These are phyloP conservation scores for Yasuhikotakia modesta DNA, from an alignment of 2,797 vertebrate species.

Conservation along the genomic window DNA sequence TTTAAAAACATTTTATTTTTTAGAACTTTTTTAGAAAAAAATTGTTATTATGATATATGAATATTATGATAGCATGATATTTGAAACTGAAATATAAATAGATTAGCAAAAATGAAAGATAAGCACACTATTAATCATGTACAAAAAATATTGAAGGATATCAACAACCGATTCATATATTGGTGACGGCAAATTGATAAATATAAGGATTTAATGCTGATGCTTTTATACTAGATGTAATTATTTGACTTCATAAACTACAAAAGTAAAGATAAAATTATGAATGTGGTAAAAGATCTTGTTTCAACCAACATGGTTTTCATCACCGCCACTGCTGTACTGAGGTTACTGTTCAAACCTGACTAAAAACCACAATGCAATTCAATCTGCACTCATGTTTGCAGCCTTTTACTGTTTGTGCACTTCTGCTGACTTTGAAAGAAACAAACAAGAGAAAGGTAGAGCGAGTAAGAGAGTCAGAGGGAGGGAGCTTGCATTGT, in stretches of 20 bases:
- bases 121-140: too few relatives aligned
- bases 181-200: neutral
- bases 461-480: constrained; percentile 52
- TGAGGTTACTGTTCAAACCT: constrained; percentile 41
- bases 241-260: neutral
- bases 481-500: constrained; percentile 73
- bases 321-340: neutral
- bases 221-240: too few relatives aligned
- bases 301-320: neutral
- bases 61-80: too few relatives aligned
- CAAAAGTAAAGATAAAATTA: neutral
- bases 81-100: too few relatives aligned
- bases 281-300: too few relatives aligned
- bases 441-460: constrained; percentile 58
- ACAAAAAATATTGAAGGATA: neutral
- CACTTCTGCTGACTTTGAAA: constrained; percentile 67
- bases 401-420: constrained; percentile 65
- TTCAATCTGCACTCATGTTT: constrained; percentile 70
- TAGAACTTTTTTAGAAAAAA: too few relatives aligned
- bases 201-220: neutral
- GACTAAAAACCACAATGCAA: constrained; percentile 61
- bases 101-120: too few relatives aligned
- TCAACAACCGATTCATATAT: too few relatives aligned
- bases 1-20: too few relatives aligned
- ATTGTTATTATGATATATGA: too few relatives aligned